phyloP scores from a whole-genome alignment of 2,113 vertebrate genomes.

The Barnardius zonarius region DNA sequence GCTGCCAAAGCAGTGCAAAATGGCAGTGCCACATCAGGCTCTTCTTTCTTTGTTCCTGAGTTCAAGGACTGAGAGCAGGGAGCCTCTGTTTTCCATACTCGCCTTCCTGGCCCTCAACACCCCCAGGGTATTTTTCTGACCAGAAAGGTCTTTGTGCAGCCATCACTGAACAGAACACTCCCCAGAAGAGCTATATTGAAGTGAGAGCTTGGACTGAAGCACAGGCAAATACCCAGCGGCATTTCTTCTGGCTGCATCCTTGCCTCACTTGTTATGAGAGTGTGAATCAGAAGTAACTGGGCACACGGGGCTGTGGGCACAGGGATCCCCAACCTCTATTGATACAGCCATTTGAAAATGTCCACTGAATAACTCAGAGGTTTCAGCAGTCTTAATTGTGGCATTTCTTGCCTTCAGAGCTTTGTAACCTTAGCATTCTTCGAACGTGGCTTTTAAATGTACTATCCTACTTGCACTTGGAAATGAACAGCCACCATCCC shows the following conservation, averaged over 20 bases:
- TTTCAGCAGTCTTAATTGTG: background rate
- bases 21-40: background rate
- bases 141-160: background rate
- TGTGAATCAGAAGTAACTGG: background rate
- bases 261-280: background rate
- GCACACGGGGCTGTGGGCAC: background rate
- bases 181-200: background rate
- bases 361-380: background rate
- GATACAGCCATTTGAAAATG: background rate
- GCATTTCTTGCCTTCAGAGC: background rate
- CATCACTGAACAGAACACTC: background rate
- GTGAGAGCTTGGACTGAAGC: background rate
- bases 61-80: background rate
- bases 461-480: background rate
- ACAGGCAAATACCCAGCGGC: background rate
- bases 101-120: background rate
- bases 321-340: background rate
- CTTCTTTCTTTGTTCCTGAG: fast-evolving
- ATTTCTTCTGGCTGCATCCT: background rate
- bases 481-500: background rate
- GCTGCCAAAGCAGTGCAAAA: background rate
- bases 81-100: background rate
- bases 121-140: background rate
- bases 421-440: background rate
- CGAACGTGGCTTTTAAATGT: background rate